These are phyloP conservation scores for Antheraea assamensis DNA, from an alignment of 2,888 invertebrate species.

Conservation along the genomic window DNA sequence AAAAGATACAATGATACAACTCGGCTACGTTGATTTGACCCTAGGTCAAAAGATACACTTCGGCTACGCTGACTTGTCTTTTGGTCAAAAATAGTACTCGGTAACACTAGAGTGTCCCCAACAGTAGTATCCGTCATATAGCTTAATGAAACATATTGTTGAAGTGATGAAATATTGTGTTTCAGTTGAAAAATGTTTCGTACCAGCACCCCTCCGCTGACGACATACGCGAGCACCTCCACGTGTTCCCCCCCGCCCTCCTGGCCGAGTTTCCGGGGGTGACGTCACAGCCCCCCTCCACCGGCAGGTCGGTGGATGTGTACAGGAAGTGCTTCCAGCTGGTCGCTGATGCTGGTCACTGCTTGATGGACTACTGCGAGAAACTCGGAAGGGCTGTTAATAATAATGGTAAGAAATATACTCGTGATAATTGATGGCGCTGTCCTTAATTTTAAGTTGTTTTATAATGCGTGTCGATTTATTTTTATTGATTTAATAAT, in stretches of 20 bases:
- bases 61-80: too few species aligned
- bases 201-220: neutral
- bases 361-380: conserved; percentile 35
- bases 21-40: too few species aligned
- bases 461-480: too few species aligned
- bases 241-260: conserved; percentile 28
- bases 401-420: conserved; percentile 15
- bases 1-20: too few species aligned
- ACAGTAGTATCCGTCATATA: neutral
- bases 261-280: conserved; percentile 22
- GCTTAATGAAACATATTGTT: neutral
- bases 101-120: neutral
- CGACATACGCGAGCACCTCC: conserved; percentile 23
- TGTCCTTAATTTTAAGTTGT: too few species aligned
- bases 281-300: conserved; percentile 22
- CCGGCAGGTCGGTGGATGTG: conserved; percentile 12
- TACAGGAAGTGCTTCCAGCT: conserved; percentile 44
- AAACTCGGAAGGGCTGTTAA: conserved; percentile 27
- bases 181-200: neutral
- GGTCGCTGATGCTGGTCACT: conserved; percentile 45
- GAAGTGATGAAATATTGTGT: neutral
- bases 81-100: neutral
- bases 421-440: too few species aligned
- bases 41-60: too few species aligned
- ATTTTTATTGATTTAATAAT: too few species aligned